Percentiles rank a stretch among this genome's conserved stretches.
Evolutionary conservation across 2,888 invertebrate genomes (phyloP).

Genomic region (Chymomyza caudatula): DNA sequence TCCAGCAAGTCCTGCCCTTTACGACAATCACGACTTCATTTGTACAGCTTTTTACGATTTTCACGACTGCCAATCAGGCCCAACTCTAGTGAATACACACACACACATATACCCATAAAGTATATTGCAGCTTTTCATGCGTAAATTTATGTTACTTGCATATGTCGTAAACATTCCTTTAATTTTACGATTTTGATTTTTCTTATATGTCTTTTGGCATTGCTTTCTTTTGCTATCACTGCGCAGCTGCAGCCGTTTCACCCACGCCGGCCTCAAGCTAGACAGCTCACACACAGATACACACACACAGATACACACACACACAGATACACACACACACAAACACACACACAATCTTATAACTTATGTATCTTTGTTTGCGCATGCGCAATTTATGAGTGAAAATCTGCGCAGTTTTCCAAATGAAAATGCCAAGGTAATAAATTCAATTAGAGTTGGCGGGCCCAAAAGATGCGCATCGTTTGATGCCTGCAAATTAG

Average conservation of each 20-base stretch:
- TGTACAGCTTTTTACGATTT: neutral
- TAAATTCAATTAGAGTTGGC: slow-evolving; percentile 64
- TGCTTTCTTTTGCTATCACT: slow-evolving; percentile 30
- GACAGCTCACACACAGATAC: too few species aligned
- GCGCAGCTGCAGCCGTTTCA: slow-evolving; percentile 38
- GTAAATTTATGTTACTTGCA: slow-evolving; percentile 71
- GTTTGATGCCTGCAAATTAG: slow-evolving; percentile 53
- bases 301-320: neutral
- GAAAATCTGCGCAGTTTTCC: slow-evolving; percentile 59
- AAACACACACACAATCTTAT: too few species aligned
- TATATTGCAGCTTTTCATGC: slow-evolving; percentile 60
- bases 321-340: neutral
- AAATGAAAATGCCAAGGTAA: slow-evolving; percentile 55
- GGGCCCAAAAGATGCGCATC: slow-evolving; percentile 23
- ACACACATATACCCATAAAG: neutral
- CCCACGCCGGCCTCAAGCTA: slow-evolving; percentile 59
- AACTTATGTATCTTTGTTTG: slow-evolving; percentile 1
- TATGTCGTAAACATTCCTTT: slow-evolving; percentile 69
- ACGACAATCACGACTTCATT: neutral
- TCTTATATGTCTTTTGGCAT: slow-evolving; percentile 1
- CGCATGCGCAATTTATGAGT: slow-evolving; percentile 62
- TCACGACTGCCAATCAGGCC: neutral
- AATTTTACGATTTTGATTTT: neutral
- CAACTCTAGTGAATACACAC: neutral
- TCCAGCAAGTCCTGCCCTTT: neutral